A percentile compares a stretch with the other conserved stretches of the same genome.
phyloP scores from a whole-genome alignment of 1,140 invertebrate species.

The Drosophila littoralis region DNA sequence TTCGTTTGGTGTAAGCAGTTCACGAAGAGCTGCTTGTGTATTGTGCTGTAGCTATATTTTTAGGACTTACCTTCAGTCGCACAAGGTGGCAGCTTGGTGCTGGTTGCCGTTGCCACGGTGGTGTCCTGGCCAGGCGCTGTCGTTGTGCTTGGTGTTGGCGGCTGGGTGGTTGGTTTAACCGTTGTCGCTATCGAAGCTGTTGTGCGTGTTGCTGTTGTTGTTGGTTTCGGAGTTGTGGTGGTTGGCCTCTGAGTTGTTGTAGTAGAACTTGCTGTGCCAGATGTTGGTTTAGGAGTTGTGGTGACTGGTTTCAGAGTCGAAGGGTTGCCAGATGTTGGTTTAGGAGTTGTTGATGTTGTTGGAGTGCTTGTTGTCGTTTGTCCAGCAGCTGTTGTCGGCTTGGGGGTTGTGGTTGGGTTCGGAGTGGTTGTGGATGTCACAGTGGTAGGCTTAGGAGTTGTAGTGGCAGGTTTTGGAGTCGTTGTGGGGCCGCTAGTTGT shows the following conservation, averaged over 20 bases:
- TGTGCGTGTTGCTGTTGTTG: slow-evolving; percentile 4
- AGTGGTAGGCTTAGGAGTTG: no score
- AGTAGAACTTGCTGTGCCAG: neutral
- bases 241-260: neutral
- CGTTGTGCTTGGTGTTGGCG: neutral
- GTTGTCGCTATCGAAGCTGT: slow-evolving; percentile 14
- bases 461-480: slow-evolving; percentile 20
- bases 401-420: neutral
- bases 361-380: no score
- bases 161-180: neutral
- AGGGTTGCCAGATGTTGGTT: neutral
- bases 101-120: neutral
- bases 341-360: slow-evolving; percentile 3
- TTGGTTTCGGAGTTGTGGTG: neutral
- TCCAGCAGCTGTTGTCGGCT: no score
- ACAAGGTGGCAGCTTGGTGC: slow-evolving; percentile 24
- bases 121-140: slow-evolving; percentile 9
- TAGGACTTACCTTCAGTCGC: slow-evolving; percentile 51
- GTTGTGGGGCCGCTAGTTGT: slow-evolving; percentile 19
- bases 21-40: neutral
- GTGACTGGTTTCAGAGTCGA: neutral
- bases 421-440: no score
- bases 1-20: neutral
- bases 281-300: slow-evolving; percentile 4
- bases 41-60: neutral